Conservation (phyloP, 2,113 vertebrate species). For the Catharus bicknelli region DNA sequence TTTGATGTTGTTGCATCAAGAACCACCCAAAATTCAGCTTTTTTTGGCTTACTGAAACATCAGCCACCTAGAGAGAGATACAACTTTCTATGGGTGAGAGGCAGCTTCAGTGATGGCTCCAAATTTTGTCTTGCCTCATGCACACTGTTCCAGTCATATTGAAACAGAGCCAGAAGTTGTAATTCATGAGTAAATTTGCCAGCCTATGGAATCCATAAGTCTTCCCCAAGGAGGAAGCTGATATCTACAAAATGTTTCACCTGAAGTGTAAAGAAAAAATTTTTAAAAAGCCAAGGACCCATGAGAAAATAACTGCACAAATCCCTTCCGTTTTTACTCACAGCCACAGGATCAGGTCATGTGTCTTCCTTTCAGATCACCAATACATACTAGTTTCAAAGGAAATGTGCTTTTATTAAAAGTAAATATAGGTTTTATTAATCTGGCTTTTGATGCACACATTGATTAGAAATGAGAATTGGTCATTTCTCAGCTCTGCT, state of each 20-base stretch:
- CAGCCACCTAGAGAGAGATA: not conserved
- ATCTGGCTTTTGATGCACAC: not conserved
- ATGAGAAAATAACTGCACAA: not conserved
- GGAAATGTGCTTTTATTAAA: not conserved
- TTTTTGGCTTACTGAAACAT: not conserved
- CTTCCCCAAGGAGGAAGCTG: conserved; percentile 21
- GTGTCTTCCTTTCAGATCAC: not conserved
- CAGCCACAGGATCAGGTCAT: not conserved
- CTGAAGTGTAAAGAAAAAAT: not conserved
- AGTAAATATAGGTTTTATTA: not conserved
- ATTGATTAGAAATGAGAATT: not conserved
- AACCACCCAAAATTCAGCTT: not conserved
- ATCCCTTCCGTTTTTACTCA: not conserved
- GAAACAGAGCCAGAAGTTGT: not conserved
- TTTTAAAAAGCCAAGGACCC: not conserved
- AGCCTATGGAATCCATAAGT: conserved; percentile 4
- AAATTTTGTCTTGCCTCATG: not conserved
- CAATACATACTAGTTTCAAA: not conserved
- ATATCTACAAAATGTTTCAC: conserved; percentile 12
- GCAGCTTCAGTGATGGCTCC: not conserved
- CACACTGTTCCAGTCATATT: not conserved
- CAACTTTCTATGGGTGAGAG: not conserved
- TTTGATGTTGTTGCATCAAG: not conserved
- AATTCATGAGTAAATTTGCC: not conserved
- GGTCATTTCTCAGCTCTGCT: not conserved